phyloP scores from a whole-genome alignment of 2,888 invertebrate genomes.

The Drosophila parthenogenetica region DNA sequence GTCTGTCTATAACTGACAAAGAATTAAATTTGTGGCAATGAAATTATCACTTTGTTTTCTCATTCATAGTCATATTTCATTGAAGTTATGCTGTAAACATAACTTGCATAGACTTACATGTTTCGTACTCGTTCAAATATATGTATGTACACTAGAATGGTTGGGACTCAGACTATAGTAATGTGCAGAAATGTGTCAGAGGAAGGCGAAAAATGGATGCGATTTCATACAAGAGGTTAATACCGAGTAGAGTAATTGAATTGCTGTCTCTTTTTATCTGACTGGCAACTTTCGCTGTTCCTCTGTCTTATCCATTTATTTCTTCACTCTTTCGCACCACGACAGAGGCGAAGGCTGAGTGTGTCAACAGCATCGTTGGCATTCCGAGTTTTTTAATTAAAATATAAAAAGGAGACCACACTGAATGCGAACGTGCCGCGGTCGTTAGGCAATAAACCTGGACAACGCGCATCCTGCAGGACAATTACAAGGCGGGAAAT shows the following conservation, averaged over 20 bases:
- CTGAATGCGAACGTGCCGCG: slow-evolving; percentile 67
- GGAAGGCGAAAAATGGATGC: slow-evolving; percentile 11
- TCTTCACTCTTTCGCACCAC: slow-evolving; percentile 1
- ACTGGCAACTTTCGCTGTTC: background rate
- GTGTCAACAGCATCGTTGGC: slow-evolving; percentile 49
- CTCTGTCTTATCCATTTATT: background rate
- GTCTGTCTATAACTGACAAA: too few species aligned
- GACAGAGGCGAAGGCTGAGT: slow-evolving; percentile 13
- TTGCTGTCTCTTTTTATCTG: background rate
- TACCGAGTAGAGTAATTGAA: slow-evolving; percentile 15
- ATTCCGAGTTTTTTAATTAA: slow-evolving; percentile 61
- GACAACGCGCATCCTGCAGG: slow-evolving; percentile 68
- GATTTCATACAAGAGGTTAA: slow-evolving; percentile 36
- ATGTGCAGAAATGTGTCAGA: slow-evolving; percentile 10
- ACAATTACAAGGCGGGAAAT: slow-evolving; percentile 74
- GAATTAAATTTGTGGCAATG: too few species aligned
- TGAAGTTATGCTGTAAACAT: too few species aligned
- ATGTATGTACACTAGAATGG: too few species aligned
- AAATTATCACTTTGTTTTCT: too few species aligned
- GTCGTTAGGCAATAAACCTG: slow-evolving; percentile 84
- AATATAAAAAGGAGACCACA: slow-evolving; percentile 61
- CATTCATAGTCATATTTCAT: too few species aligned
- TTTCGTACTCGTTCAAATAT: too few species aligned
- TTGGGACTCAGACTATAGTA: too few species aligned
- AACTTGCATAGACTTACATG: too few species aligned